A percentile compares a stretch with the other conserved stretches of the same genome.
Conservation (phyloP, 2,797 vertebrate species). For the Tadarida brasiliensis region DNA sequence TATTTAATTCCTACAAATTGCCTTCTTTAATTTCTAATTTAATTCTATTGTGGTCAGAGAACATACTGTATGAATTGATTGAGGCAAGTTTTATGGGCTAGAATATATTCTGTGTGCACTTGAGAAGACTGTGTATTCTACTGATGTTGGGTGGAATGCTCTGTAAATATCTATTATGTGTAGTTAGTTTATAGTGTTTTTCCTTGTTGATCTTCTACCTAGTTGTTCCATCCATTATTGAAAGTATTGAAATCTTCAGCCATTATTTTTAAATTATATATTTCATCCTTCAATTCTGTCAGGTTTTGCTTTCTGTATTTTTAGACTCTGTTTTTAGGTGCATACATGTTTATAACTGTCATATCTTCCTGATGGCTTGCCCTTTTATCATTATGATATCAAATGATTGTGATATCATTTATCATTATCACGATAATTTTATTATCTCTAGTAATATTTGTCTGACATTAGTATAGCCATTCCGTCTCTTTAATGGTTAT, state of each 20-base stretch:
- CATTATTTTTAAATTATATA: background rate
- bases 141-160: background rate
- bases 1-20: background rate
- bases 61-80: background rate
- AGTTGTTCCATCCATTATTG: background rate
- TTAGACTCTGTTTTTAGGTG: background rate
- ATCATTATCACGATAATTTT: background rate
- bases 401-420: background rate
- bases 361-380: background rate
- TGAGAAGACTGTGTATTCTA: background rate
- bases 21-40: background rate
- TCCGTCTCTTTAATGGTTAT: background rate
- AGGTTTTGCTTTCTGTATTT: background rate
- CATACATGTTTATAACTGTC: background rate
- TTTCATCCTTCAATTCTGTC: background rate
- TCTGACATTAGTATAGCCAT: background rate
- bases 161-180: background rate
- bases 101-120: background rate
- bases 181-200: background rate
- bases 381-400: background rate
- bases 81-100: background rate
- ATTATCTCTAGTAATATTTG: background rate
- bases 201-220: background rate
- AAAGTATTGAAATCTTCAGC: background rate
- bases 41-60: background rate